Percentiles rank a stretch among this genome's conserved stretches.
Conservation (phyloP, 2,888 invertebrate species). For the Idaea aversata region DNA sequence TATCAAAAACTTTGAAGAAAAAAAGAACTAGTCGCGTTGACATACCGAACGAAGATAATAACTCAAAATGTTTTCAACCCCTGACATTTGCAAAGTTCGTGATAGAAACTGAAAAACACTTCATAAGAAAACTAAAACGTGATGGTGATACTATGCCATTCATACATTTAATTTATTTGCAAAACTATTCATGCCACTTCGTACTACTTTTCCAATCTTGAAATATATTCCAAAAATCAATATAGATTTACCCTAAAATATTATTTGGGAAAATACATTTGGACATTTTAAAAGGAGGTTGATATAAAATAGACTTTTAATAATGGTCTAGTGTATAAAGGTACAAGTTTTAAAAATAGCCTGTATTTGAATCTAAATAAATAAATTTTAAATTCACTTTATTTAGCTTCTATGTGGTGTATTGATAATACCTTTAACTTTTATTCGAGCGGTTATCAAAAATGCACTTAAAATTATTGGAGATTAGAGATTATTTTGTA, state of each 20-base stretch:
- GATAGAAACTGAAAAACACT: background rate
- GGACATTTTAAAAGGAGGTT: constrained; percentile 36
- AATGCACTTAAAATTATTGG: constrained; percentile 8
- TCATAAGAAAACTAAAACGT: background rate
- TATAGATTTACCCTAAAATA: constrained; percentile 45
- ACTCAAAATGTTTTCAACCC: background rate
- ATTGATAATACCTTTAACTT: constrained; percentile 34
- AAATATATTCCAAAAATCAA: constrained; percentile 45
- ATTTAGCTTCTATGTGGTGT: constrained; percentile 58
- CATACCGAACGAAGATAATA: background rate
- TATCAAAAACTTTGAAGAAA: background rate
- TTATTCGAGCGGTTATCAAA: constrained; percentile 28
- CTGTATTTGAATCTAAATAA: constrained; percentile 42
- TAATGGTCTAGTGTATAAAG: constrained; percentile 34
- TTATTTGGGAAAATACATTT: constrained; percentile 33
- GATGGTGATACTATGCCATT: background rate
- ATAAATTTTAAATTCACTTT: constrained; percentile 42
- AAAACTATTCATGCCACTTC: constrained; percentile 31
- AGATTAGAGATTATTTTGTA: background rate
- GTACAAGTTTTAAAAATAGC: constrained; percentile 42
- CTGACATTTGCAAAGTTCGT: background rate
- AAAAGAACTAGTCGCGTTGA: background rate
- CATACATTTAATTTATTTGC: constrained; percentile 1
- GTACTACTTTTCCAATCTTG: constrained; percentile 38
- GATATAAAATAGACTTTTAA: constrained; percentile 43